Evolutionary conservation across 2,888 invertebrate genomes (phyloP), one percentile per base, ranked within the genome.

Genomic region (Cyaniris semiargus): DNA sequence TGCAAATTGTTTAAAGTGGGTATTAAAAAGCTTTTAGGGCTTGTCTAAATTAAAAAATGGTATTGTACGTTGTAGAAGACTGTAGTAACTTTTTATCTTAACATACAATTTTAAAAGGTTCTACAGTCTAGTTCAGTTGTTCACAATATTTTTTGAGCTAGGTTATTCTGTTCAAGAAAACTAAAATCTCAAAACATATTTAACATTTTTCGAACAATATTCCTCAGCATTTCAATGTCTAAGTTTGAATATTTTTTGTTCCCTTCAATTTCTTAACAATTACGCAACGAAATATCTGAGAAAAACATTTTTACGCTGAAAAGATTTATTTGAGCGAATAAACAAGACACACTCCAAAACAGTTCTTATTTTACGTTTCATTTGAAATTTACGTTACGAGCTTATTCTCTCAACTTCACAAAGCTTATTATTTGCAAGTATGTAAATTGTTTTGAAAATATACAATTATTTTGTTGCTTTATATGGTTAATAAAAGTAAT

Each of bases 311-410:
- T 34, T 71, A 18, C 34, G n/a, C 71, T 15, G 72, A n/a, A 44
- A 44, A 44, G 44, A 72, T 72, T 72, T 72, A 38, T 72, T 72
- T 44, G 44, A 38, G 44, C 13, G 23, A 72, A 72, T 72, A 72
- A 38, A 72, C 44, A 44, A 21, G 38, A 44, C 44, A 72, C 38
- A 72, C 21, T 72, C 72, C 10, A 38, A 38, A 44, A 72, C 13
- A 70, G 38, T 31, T 23, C 21, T 71, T 38, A 38, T 72, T 72
- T 38, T 44, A 38, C 72, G 38, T 72, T 72, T 44, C 72, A 44
- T 72, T 72, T 44, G 15, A 21, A 72, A 48, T 72, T 72, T 72
- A 72, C 72, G 72, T 21, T 44, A 21, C 38, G 38, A 23, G 72
- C 27, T 27, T 66, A 66, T 6, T 31, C 66, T 31, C 27, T 66